Percentiles rank a stretch among this genome's conserved stretches.
Conservation (phyloP, 2,797 vertebrate genomes). For the Neosalanx taihuensis region DNA sequence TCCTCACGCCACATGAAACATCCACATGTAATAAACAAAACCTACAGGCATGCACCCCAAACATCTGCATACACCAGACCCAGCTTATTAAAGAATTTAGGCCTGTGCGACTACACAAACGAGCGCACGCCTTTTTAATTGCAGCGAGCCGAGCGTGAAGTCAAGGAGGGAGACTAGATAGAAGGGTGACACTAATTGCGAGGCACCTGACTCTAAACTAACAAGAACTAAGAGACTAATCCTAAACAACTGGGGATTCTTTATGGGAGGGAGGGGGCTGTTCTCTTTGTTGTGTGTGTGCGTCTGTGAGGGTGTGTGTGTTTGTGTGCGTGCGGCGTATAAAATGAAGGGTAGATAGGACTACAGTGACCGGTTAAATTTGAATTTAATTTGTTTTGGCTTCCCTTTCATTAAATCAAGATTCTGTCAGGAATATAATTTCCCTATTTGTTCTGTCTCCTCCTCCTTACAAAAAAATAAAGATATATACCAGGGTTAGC, state of each 20-base stretch:
- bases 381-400: constrained; percentile 6
- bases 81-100: constrained; percentile 80
- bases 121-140: constrained; percentile 77
- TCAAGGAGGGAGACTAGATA: constrained; percentile 65
- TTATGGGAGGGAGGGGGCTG: constrained; percentile 22
- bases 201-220: constrained; percentile 66
- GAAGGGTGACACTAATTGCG: constrained; percentile 74
- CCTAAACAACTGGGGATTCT: constrained; percentile 62
- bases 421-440: constrained; percentile 25
- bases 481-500: neutral
- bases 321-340: neutral
- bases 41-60: constrained; percentile 42
- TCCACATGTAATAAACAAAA: constrained; percentile 42
- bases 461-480: neutral
- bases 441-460: neutral
- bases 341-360: too few species aligned
- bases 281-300: neutral
- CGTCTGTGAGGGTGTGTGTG: neutral
- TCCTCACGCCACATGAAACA: constrained; percentile 40
- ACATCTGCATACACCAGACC: constrained; percentile 59
- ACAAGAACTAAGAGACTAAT: constrained; percentile 56
- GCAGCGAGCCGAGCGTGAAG: constrained; percentile 76
- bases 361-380: constrained; percentile 12
- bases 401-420: constrained; percentile 35
- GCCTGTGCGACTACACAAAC: constrained; percentile 64